A percentile compares a stretch with the other conserved stretches of the same genome.
phyloP scores from a whole-genome alignment of 2,888 invertebrate species.

The Trilocha varians region DNA sequence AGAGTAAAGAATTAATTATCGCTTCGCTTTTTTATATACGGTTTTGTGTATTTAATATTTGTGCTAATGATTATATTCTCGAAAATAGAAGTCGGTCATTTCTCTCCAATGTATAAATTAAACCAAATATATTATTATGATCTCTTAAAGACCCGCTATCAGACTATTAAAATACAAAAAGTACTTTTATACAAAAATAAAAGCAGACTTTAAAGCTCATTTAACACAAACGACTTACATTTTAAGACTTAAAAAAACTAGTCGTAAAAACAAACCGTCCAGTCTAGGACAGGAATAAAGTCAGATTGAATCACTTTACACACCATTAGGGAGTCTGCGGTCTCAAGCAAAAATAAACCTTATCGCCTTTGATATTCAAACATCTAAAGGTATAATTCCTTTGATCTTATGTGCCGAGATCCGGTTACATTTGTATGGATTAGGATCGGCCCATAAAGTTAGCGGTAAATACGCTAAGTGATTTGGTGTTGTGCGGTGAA shows the following conservation, averaged over 20 bases:
- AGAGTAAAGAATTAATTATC: too few species aligned
- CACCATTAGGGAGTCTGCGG: constrained; percentile 43
- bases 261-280: constrained; percentile 35
- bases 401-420: constrained; percentile 15
- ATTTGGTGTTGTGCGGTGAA: neutral
- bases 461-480: constrained; percentile 2
- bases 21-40: too few species aligned
- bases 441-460: constrained; percentile 3
- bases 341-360: constrained; percentile 23
- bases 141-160: too few species aligned
- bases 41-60: too few species aligned
- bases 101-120: too few species aligned
- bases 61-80: too few species aligned
- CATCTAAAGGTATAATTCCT: constrained; percentile 15
- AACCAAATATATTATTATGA: too few species aligned
- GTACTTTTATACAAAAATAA: too few species aligned
- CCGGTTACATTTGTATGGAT: constrained; percentile 21
- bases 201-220: neutral
- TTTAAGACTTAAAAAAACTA: constrained; percentile 29
- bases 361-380: constrained; percentile 10
- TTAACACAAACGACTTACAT: constrained; percentile 10
- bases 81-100: too few species aligned
- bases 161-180: too few species aligned
- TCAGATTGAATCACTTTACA: constrained; percentile 56
- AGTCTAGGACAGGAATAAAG: constrained; percentile 33